These are phyloP conservation scores for Thaumetopoea pityocampa DNA, from an alignment of 1,140 invertebrate species.

Conservation along the genomic window DNA sequence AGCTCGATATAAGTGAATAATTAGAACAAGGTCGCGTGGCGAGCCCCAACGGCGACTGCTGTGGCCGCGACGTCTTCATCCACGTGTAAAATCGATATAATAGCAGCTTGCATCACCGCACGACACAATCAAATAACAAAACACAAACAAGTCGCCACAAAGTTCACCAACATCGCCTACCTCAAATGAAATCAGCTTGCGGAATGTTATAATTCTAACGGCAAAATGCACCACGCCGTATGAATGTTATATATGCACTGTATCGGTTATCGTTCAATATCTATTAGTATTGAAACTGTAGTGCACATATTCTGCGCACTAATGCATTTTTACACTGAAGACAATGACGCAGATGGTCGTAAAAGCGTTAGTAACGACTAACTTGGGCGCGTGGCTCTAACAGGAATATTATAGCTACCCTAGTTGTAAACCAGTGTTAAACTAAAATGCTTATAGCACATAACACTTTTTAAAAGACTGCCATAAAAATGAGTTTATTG, in stretches of 20 bases:
- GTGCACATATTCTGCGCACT: slow-evolving; percentile 46
- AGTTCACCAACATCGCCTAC: slow-evolving; percentile 34
- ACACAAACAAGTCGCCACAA: slow-evolving; percentile 23
- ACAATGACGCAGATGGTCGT: slow-evolving; percentile 21
- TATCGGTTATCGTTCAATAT: slow-evolving; percentile 35
- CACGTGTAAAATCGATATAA: slow-evolving; percentile 59
- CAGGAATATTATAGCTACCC: too few relatives aligned
- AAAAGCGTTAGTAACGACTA: too few relatives aligned
- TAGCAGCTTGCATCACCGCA: slow-evolving; percentile 30
- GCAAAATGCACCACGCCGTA: slow-evolving; percentile 14
- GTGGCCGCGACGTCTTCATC: slow-evolving; percentile 44
- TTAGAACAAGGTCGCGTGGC: slow-evolving; percentile 55
- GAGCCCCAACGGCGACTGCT: slow-evolving; percentile 38
- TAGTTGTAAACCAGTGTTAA: too few relatives aligned
- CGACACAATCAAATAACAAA: slow-evolving; percentile 27
- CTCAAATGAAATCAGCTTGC: slow-evolving; percentile 63
- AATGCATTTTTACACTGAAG: slow-evolving; percentile 63
- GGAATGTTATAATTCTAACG: slow-evolving; percentile 27
- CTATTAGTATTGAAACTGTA: slow-evolving; percentile 31
- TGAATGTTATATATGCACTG: slow-evolving; percentile 21
- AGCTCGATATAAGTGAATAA: slow-evolving; percentile 40
- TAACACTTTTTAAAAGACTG: too few relatives aligned
- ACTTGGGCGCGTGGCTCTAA: too few relatives aligned
- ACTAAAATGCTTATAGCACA: too few relatives aligned
- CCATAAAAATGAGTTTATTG: too few relatives aligned